Evolutionary conservation across 2,888 invertebrate species (phyloP), one percentile per base, ranked within the genome.

Genomic region (Plagiodera versicolora): DNA sequence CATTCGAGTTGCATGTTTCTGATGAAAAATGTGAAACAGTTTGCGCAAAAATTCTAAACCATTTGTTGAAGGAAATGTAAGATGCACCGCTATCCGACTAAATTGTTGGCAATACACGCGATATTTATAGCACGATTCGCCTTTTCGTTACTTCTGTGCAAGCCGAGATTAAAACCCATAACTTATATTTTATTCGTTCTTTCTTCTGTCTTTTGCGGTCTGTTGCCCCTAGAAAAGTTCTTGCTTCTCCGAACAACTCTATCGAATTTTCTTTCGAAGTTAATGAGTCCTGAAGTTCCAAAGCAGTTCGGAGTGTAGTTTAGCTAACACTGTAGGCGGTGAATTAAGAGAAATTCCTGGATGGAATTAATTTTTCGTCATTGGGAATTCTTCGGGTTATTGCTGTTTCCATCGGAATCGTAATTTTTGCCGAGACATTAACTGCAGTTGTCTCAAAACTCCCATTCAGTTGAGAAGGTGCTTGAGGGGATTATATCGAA

Each of bases 121-220:
- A 77, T 78, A 79, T 79, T 79, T 79, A 79, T 77, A 72, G 75
- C 71, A 71, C 68, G 70, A 74, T 74, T 70, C 72, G 74, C 74
- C 73, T 74, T 77, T 76, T 74, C 76, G 76, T 75, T 70, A 71
- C 75, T 71, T 74, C 74, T 72, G 72, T 76, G 67, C 71, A 72
- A 75, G 72, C 72, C 76, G 73, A 80, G 80, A 80, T 80, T 80
- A 80, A 80, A 80, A 80, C 79, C 72, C 80, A 79, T 80, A 80
- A 80, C 77, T 80, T 80, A 80, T 80, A 80, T 80, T 80, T 79
- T 79, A 79, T 79, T 79, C 75, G 72, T 68, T 72, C 72, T 14
- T 75, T 70, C 70, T 60, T 70, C 71, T 71, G 72, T 75, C 73
- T 74, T 69, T 68, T 71, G 70, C 71, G 71, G 72, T 73, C 69